Evolutionary conservation across 2,113 vertebrate species (phyloP), one percentile per base, ranked within the genome.

Genomic region (Camelus bactrianus): DNA sequence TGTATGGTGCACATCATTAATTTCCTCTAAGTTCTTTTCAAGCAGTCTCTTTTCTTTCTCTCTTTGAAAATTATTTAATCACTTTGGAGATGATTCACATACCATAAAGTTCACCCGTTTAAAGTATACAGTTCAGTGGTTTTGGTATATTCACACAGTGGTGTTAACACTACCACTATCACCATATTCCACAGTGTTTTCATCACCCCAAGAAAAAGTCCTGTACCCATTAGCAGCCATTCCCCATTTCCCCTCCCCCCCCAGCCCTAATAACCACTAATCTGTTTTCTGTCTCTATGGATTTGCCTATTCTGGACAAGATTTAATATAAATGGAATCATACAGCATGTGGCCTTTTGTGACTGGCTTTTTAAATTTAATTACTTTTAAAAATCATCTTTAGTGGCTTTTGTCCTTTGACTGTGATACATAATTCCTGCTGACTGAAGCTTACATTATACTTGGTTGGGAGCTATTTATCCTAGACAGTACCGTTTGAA

Each of bases 11-110:
- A 88, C 26, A 11, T 91, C 93, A 69, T 67, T 94, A 4, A 83
- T 22, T 87, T 95, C 30, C 70, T 89, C 4, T 85, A 16, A 97
- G 32, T 1, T 88, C 32, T 82, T 94, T 86, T 70, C 42, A 95
- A 62, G 9, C 50, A 80, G 26, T 95, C 14, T 79, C 3, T 92
- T 93, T 95, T 77, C 62, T 96, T 93, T 82, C 54, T 91, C 1
- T 62, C 65, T 81, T 80, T 60, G 22, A 93, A 95, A 75, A 56
- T 48, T 95, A 92, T 65, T 84, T 75, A 50, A 46, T 89, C 48
- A 65, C 48, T 80, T 48, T 82, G 48, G 64, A 75, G 70, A 79
- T 11, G 72, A 69, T 79, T 87, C 75, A 73, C 2, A 75, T 56
- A 58, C 32, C 19, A 24, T 58, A 64, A 95, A 83, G 70, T 82